Percentiles rank a stretch among this genome's conserved stretches.
Conservation (phyloP, 2,113 vertebrate species). For the Ptilonorhynchus violaceus region DNA sequence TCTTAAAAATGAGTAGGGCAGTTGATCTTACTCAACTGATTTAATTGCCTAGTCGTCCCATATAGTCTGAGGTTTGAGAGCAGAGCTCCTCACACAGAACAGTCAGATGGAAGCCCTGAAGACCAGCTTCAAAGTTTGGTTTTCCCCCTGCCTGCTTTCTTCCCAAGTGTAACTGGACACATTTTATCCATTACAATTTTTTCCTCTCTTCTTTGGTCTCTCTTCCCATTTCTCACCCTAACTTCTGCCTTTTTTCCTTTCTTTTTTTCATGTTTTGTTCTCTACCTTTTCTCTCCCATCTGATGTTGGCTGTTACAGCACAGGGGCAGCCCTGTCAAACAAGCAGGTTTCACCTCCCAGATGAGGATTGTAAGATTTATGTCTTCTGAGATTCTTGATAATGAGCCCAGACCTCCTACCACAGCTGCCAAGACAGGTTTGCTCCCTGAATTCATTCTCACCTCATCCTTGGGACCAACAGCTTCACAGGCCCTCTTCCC, state of each 20-base stretch:
- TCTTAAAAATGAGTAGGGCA: background rate
- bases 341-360: background rate
- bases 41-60: background rate
- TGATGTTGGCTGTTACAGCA: background rate
- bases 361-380: background rate
- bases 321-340: background rate
- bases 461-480: background rate
- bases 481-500: background rate
- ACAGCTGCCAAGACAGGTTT: background rate
- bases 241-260: background rate
- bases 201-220: background rate
- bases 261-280: background rate
- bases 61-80: background rate
- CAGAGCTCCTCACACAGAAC: background rate
- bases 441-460: background rate
- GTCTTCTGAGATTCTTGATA: background rate
- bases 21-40: background rate
- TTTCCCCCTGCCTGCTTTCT: background rate
- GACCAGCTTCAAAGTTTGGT: background rate
- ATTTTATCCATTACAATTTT: background rate
- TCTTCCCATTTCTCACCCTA: background rate
- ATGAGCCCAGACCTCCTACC: background rate
- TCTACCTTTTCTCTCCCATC: background rate
- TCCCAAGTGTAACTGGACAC: background rate
- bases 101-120: background rate